Conservation (phyloP, 2,888 invertebrate species). For the Lepidochitona cinerea region DNA sequence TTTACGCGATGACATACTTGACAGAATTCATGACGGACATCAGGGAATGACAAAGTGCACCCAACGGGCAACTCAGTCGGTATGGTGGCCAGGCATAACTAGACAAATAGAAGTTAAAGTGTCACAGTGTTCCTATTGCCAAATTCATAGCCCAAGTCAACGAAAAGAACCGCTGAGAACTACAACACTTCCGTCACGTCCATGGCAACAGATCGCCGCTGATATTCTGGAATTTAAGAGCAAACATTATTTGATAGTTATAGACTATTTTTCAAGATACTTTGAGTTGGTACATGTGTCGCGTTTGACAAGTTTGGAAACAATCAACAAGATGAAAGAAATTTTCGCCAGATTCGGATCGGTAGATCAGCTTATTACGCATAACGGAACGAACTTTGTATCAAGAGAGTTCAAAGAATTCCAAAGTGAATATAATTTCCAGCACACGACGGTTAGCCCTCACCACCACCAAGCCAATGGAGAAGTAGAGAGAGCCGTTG, state of each 20-base stretch:
- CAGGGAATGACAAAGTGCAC: conserved; percentile 23
- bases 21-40: conserved; percentile 32
- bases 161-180: conserved; percentile 18
- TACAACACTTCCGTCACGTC: conserved; percentile 14
- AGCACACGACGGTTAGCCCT: neutral
- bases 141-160: conserved; percentile 6
- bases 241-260: neutral
- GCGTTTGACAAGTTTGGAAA: neutral
- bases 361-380: too few species aligned
- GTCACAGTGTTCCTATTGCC: conserved; percentile 1
- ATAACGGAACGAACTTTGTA: conserved; percentile 22
- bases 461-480: neutral
- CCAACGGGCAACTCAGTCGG: conserved; percentile 17
- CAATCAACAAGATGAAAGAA: neutral
- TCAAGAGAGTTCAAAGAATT: conserved; percentile 3
- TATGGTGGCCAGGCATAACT: conserved; percentile 13
- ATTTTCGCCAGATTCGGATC: neutral
- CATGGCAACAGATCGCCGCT: conserved; percentile 23
- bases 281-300: neutral
- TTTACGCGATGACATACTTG: neutral
- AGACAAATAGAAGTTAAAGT: neutral
- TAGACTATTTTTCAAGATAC: neutral
- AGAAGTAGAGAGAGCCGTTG: neutral
- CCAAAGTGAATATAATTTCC: neutral
- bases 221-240: neutral